Evolutionary conservation across 1,140 invertebrate species (phyloP), one percentile per base, ranked within the genome.

Genomic region (Notospermus geniculatus): DNA sequence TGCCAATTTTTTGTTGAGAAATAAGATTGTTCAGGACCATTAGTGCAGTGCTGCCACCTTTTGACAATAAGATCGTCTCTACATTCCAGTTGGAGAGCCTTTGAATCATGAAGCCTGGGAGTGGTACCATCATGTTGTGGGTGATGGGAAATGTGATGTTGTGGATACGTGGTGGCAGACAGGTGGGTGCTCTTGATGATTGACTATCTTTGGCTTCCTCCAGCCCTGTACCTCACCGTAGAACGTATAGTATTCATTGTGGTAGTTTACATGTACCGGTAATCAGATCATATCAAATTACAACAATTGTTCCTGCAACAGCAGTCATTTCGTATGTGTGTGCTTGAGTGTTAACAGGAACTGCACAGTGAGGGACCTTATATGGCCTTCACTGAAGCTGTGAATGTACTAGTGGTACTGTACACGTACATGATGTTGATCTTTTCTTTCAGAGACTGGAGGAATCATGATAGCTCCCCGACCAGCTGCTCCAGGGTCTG

Each of bases 91-190:
- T 58, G 83, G 85, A 23, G 85, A 86, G 66, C 85, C 85, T n/a
- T 74, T 86, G 30, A 86, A 86, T 69, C 67, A 72, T 25, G 85
- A 86, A 67, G 85, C 85, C 1, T 86, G 82, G 84, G 74, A 84
- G 11, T 86, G 85, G 85, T 86, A 83, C 66, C 62, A 85, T 65
- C 66, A 80, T 23, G 74, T 84, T 17, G 78, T 86, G 19, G 85
- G 85, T 5, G 76, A 83, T 25, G 68, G 74, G 23, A 70, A 75
- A 57, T 85, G 83, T 72, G 74, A 77, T 46, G 68, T 85, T n/a
- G 74, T 84, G 13, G 84, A 85, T 65, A 85, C 83, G 2, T 85
- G 82, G 82, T 85, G 84, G 84, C 84, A 85, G 64, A 84, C 82
- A 67, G 82, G 82, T 81, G 66, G 43, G 45, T 58, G 9, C n/a